These are phyloP conservation scores for Drosophila basisetae DNA, from an alignment of 2,888 invertebrate genomes.

Conservation along the genomic window DNA sequence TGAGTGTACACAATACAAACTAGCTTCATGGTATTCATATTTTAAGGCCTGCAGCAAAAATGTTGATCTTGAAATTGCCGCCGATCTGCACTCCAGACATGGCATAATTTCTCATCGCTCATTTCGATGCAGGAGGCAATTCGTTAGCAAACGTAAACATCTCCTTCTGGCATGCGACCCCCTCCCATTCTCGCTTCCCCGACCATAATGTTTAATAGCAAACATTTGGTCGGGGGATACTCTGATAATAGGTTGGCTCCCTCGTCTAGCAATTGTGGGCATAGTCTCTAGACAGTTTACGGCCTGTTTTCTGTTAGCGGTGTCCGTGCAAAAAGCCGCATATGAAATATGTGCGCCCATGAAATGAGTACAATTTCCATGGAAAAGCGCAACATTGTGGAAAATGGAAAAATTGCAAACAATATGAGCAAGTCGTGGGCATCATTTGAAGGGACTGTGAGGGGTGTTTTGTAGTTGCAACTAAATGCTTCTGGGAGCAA, in stretches of 20 bases:
- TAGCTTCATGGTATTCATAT: background rate
- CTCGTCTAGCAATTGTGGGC: slow-evolving; percentile 9
- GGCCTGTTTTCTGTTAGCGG: slow-evolving; percentile 24
- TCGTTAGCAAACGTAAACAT: slow-evolving; percentile 23
- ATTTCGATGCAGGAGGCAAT: slow-evolving; percentile 75
- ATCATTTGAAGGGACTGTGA: background rate
- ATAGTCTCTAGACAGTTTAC: slow-evolving; percentile 60
- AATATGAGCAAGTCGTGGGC: slow-evolving; percentile 14
- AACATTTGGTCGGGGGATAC: slow-evolving; percentile 35
- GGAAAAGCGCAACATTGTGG: slow-evolving; percentile 85
- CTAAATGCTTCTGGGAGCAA: background rate
- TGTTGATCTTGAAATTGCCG: slow-evolving; percentile 67
- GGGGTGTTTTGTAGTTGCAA: background rate
- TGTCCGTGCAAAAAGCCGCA: slow-evolving; percentile 38
- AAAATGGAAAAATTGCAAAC: slow-evolving; percentile 82
- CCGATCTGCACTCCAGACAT: slow-evolving; percentile 55
- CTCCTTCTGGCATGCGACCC: slow-evolving; percentile 1
- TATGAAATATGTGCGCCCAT: slow-evolving; percentile 79
- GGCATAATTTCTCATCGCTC: slow-evolving; percentile 77
- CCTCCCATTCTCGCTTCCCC: background rate
- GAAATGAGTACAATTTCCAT: slow-evolving; percentile 84
- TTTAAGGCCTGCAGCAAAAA: background rate
- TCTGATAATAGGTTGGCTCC: slow-evolving; percentile 60
- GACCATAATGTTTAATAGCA: slow-evolving; percentile 49
- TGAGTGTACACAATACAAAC: background rate